Conservation (phyloP, 2,113 vertebrate genomes). For the Leptodactylus fuscus region DNA sequence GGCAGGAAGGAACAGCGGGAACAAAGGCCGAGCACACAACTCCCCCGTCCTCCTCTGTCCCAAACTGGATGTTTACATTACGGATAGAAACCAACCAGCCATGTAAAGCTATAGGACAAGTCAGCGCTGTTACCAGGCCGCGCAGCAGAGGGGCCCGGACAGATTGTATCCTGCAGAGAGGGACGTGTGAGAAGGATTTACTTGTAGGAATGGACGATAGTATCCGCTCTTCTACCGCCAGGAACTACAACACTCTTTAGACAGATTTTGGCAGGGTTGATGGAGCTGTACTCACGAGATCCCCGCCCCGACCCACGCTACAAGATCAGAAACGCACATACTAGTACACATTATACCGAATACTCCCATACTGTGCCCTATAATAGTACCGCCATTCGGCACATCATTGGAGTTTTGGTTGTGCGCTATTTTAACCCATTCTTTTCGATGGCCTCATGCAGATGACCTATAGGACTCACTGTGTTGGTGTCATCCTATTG, state of each 20-base stretch:
- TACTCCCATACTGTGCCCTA: too few relatives aligned
- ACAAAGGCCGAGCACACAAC: slow-evolving; percentile 52
- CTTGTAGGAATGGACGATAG: background rate
- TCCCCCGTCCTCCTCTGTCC: slow-evolving; percentile 20
- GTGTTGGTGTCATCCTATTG: too few relatives aligned
- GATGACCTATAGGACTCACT: too few relatives aligned
- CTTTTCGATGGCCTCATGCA: too few relatives aligned
- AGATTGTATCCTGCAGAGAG: slow-evolving; percentile 28
- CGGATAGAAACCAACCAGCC: slow-evolving; percentile 26
- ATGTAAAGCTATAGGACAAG: slow-evolving; percentile 28
- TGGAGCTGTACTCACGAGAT: too few relatives aligned
- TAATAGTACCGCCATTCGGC: too few relatives aligned
- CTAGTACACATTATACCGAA: too few relatives aligned
- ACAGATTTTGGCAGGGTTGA: background rate
- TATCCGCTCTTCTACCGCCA: background rate
- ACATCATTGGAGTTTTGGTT: too few relatives aligned
- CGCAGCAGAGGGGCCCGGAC: background rate
- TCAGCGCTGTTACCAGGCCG: slow-evolving; percentile 5
- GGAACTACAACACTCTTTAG: background rate
- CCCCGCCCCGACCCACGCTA: too few relatives aligned
- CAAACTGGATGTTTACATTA: slow-evolving; percentile 30
- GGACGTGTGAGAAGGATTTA: background rate
- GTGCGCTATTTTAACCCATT: too few relatives aligned
- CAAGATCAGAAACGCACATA: too few relatives aligned
- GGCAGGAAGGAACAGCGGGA: slow-evolving; percentile 52